phyloP scores from a whole-genome alignment of 2,888 invertebrate species.

The Agrotis clavis region DNA sequence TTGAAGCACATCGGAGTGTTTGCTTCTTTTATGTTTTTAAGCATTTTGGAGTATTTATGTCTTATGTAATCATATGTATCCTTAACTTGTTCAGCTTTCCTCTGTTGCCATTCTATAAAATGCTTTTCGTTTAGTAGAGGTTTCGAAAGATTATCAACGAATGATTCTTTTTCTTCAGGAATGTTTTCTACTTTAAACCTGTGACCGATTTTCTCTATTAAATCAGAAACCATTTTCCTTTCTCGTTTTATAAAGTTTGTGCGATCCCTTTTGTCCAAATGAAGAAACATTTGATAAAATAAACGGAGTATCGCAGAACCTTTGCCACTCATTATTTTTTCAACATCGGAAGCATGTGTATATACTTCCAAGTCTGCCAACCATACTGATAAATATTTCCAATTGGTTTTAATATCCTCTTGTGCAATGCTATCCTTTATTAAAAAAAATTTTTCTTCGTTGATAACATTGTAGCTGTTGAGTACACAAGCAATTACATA shows the following conservation, averaged over 20 bases:
- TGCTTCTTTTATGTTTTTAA: conserved; percentile 78
- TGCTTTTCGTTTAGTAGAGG: conserved; percentile 86
- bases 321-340: conserved; percentile 87
- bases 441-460: conserved; percentile 87
- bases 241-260: conserved; percentile 90
- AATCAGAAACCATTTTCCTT: conserved; percentile 81
- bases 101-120: conserved; percentile 91
- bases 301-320: conserved; percentile 89
- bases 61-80: conserved; percentile 83
- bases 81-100: conserved; percentile 85
- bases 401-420: conserved; percentile 88
- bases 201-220: conserved; percentile 82
- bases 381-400: conserved; percentile 90
- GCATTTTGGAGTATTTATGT: conserved; percentile 83
- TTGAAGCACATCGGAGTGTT: conserved; percentile 69
- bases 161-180: conserved; percentile 76
- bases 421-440: conserved; percentile 82
- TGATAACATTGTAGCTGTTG: conserved; percentile 91
- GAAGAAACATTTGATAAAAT: conserved; percentile 92
- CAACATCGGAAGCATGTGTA: conserved; percentile 83
- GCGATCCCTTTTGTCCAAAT: conserved; percentile 91
- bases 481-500: conserved; percentile 90
- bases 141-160: conserved; percentile 83
- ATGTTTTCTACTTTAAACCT: conserved; percentile 82
- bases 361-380: conserved; percentile 87